These are phyloP conservation scores for Cebus imitator DNA, from an alignment of 2,113 vertebrate species.

Conservation along the genomic window DNA sequence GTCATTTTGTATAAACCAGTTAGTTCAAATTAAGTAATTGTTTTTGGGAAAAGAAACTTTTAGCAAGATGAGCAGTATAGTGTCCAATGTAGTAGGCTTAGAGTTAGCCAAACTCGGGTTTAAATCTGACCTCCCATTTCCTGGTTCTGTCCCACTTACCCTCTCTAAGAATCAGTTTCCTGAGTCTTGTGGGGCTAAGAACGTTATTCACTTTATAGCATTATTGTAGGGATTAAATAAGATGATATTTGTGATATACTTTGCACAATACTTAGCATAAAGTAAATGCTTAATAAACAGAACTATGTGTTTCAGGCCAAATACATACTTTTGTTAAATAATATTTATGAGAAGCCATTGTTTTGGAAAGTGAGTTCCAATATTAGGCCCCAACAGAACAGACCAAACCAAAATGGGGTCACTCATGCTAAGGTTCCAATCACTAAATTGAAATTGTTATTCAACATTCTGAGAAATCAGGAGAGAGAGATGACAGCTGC, in stretches of 20 bases:
- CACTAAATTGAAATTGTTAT: not conserved
- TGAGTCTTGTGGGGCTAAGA: not conserved
- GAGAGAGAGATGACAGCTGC: not conserved
- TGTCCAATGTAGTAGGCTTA: not conserved
- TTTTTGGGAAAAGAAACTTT: not conserved
- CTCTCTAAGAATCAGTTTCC: not conserved
- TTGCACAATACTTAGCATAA: not conserved
- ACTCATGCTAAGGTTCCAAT: not conserved
- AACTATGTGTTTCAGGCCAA: not conserved
- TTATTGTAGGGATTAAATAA: not conserved
- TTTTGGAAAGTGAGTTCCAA: not conserved
- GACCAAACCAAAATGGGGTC: not conserved
- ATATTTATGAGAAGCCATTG: not conserved
- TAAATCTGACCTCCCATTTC: not conserved
- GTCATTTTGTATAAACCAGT: not conserved
- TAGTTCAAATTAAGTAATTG: not conserved
- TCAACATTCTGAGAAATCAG: not conserved
- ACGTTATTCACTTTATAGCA: not conserved
- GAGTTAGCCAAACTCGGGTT: not conserved
- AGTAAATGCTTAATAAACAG: not conserved
- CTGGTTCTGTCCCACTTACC: not conserved
- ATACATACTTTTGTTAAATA: not conserved
- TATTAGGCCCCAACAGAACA: too few relatives aligned
- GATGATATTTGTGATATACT: not conserved
- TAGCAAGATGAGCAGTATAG: not conserved